These are phyloP conservation scores for Lampris incognitus DNA, from an alignment of 2,113 vertebrate genomes.

Conservation along the genomic window DNA sequence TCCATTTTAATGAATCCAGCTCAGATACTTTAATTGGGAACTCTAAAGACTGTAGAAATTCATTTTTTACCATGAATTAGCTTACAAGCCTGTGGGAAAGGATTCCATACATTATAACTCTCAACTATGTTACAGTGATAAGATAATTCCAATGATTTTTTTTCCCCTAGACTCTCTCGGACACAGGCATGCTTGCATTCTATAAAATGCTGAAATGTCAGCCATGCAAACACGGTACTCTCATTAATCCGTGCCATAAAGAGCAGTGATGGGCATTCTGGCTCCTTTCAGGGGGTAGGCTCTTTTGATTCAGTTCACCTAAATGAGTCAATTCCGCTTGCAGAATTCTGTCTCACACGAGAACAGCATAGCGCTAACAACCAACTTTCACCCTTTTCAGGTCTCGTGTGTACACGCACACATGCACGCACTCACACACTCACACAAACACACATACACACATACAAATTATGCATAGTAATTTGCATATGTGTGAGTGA, in stretches of 20 bases:
- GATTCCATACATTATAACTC: not conserved
- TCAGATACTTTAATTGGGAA: slow-evolving; percentile 58
- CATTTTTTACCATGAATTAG: slow-evolving; percentile 42
- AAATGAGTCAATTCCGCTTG: too few relatives aligned
- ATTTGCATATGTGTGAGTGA: too few relatives aligned
- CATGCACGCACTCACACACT: too few relatives aligned
- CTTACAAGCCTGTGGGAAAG: slow-evolving; percentile 13
- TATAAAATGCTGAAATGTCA: not conserved
- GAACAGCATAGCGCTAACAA: too few relatives aligned
- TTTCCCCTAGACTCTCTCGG: not conserved
- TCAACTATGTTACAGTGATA: slow-evolving; percentile 29
- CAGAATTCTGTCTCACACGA: too few relatives aligned
- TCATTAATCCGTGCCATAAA: not conserved
- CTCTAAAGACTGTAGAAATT: slow-evolving; percentile 45
- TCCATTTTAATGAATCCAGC: slow-evolving; percentile 7
- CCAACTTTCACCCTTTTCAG: too few relatives aligned
- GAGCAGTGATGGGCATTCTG: too few relatives aligned
- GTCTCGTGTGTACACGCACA: too few relatives aligned
- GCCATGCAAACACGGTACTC: not conserved
- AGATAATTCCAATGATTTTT: not conserved
- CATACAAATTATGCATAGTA: too few relatives aligned
- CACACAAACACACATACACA: too few relatives aligned
- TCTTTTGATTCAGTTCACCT: too few relatives aligned
- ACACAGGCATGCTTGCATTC: slow-evolving; percentile 5
- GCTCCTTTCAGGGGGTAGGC: too few relatives aligned